phyloP scores from a whole-genome alignment of 2,888 invertebrate species.

The Drosophila yooni region DNA sequence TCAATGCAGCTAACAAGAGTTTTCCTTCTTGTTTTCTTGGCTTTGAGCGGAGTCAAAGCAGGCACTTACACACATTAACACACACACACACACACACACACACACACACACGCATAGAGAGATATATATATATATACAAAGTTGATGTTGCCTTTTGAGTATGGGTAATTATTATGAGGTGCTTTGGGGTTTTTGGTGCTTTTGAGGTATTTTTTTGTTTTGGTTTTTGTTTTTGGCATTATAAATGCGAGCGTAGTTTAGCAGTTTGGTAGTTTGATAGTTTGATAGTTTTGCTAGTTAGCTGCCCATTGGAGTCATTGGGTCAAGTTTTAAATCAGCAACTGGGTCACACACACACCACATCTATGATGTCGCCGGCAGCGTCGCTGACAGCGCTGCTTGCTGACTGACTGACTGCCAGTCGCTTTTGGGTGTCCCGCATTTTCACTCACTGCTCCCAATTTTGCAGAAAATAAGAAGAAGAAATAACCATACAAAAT shows the following conservation, averaged over 20 bases:
- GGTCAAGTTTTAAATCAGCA: slow-evolving; percentile 82
- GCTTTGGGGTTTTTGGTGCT: slow-evolving; percentile 49
- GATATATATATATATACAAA: not conserved
- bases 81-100: slow-evolving; percentile 3
- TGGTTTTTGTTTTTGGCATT: slow-evolving; percentile 37
- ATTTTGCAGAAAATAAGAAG: slow-evolving; percentile 47
- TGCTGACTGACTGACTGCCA: slow-evolving; percentile 8
- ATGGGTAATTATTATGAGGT: slow-evolving; percentile 67
- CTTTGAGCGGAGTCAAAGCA: slow-evolving; percentile 19
- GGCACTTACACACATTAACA: slow-evolving; percentile 12
- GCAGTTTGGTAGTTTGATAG: slow-evolving; percentile 39
- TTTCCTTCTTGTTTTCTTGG: slow-evolving; percentile 5
- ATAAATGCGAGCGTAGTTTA: slow-evolving; percentile 44
- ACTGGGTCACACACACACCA: slow-evolving; percentile 75
- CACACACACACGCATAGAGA: not conserved
- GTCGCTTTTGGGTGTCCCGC: slow-evolving; percentile 74
- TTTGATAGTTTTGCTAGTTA: slow-evolving; percentile 58
- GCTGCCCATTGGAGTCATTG: slow-evolving; percentile 81
- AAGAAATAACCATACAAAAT: slow-evolving; percentile 27
- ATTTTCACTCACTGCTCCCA: slow-evolving; percentile 61
- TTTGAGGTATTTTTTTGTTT: not conserved
- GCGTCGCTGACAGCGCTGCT: slow-evolving; percentile 33
- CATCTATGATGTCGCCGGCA: slow-evolving; percentile 16
- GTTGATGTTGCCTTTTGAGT: slow-evolving; percentile 26
- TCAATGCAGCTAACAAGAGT: not conserved